Evolutionary conservation across 2,888 invertebrate genomes (phyloP), one percentile per base, ranked within the genome.

Genomic region (Leucozona laternaria): DNA sequence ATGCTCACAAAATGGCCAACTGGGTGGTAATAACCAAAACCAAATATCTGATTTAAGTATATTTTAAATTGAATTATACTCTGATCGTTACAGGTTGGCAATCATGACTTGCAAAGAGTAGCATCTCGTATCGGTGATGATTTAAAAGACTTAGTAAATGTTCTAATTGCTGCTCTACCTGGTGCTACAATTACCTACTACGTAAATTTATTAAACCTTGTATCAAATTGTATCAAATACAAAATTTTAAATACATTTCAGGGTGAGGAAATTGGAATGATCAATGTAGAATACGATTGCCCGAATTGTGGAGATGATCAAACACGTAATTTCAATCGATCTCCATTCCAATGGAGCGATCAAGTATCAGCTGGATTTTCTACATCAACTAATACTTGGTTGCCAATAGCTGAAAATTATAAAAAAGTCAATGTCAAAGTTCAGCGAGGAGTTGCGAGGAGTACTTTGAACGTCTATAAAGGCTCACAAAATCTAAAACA

Each of bases 181-280:
- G 97, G 97, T 37, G 95, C 96, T 0, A 94, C 96, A 0, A 94
- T 97, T 15, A 95, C 96, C 0, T 97, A 97, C 92, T 96, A 97
- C 89, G 97, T 89, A 71, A 86, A 80, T 76, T 50, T 13, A 20
- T 11, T n/a, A n/a, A n/a, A n/a, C n/a, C n/a, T n/a, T n/a, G n/a
- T n/a, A n/a, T n/a, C n/a, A n/a, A n/a, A n/a, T n/a, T n/a, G n/a
- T n/a, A n/a, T n/a, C n/a, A n/a, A n/a, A 15, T 5, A 40, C 5
- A 40, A 13, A 40, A 40, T 15, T 15, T 40, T 1, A 15, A 40
- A 40, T 15, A 13, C 4, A 48, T 53, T 34, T 10, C 17, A 91
- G 90, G 96, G 96, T 0, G 96, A 96, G 89, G 96, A 96, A 91
- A 94, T 96, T 43, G 96, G 94, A 2, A 95, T 96, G 95, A 88